Evolutionary conservation across 2,113 vertebrate species (phyloP).

Genomic region (Gobius niger): DNA sequence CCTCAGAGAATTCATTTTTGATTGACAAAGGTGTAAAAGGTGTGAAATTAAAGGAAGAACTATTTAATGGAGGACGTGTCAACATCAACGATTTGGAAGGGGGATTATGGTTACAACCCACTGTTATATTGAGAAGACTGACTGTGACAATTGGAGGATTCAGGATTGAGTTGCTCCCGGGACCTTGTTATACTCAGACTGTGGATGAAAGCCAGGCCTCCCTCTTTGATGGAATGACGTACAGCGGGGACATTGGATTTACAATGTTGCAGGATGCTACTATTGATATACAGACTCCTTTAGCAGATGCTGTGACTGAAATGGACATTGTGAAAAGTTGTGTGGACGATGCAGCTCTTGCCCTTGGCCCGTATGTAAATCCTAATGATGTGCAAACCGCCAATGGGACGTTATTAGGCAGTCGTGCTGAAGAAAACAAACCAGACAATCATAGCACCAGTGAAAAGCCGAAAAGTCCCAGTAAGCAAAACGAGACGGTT

Average conservation of each 20-base stretch:
- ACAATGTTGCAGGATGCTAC: constrained; percentile 44
- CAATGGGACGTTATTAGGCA: constrained; percentile 45
- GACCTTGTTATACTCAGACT: constrained; percentile 67
- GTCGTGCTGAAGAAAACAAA: constrained; percentile 43
- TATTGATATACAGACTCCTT: constrained; percentile 42
- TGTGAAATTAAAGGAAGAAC: constrained; percentile 73
- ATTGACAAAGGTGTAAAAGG: constrained; percentile 64
- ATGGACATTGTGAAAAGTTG: constrained; percentile 48
- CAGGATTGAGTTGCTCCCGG: constrained; percentile 78
- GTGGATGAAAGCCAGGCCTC: constrained; percentile 34
- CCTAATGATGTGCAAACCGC: constrained; percentile 77
- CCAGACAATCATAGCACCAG: constrained; percentile 44
- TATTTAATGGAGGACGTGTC: constrained; percentile 61
- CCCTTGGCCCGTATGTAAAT: constrained; percentile 71
- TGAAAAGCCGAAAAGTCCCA: constrained; percentile 32
- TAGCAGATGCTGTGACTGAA: constrained; percentile 54
- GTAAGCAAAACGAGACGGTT: constrained; percentile 22
- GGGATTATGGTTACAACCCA: constrained; percentile 70
- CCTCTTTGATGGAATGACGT: constrained; percentile 39
- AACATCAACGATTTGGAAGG: constrained; percentile 59
- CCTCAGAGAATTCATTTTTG: constrained; percentile 64
- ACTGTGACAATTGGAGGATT: constrained; percentile 80
- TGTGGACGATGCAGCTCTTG: constrained; percentile 56
- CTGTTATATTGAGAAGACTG: constrained; percentile 72
- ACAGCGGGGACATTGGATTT: constrained; percentile 45